Evolutionary conservation across 64 coral and sea anemone genomes (phyloP).

Genomic region (Montipora foliosa): DNA sequence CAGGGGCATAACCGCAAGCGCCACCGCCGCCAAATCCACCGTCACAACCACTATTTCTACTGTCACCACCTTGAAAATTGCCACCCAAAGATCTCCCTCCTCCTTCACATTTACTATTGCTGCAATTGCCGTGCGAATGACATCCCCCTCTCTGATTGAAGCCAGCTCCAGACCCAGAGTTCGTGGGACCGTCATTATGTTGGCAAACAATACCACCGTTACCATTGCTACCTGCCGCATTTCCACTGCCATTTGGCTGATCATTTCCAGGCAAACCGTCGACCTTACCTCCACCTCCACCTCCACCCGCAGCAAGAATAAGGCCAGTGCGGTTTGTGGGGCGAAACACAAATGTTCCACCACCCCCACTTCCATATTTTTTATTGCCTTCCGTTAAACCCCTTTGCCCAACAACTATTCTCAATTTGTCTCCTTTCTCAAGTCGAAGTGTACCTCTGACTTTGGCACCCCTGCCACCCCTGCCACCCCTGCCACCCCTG

Average conservation of each 20-base stretch:
- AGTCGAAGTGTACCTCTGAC: slow-evolving; percentile 57
- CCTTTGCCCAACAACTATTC: slow-evolving; percentile 71
- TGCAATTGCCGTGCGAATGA: slow-evolving; percentile 1
- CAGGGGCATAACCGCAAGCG: slow-evolving; percentile 33
- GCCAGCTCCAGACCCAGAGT: slow-evolving; percentile 54
- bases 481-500: slow-evolving; percentile 64
- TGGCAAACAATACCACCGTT: slow-evolving; percentile 15
- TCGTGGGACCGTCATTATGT: rapidly evolving
- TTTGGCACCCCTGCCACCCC: slow-evolving; percentile 69
- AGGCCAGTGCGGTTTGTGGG: neutral
- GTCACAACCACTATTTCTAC: neutral
- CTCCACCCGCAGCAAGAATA: slow-evolving; percentile 66
- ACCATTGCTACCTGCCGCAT: slow-evolving; percentile 1
- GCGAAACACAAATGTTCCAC: slow-evolving; percentile 68
- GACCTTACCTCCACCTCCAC: slow-evolving; percentile 63
- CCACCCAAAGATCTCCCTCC: slow-evolving; percentile 37
- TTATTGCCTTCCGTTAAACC: neutral
- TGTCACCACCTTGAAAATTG: slow-evolving; percentile 29
- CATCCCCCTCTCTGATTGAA: slow-evolving; percentile 42
- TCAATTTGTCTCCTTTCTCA: slow-evolving; percentile 40
- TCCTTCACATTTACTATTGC: neutral
- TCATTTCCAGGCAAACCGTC: slow-evolving; percentile 35
- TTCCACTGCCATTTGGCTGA: slow-evolving; percentile 39
- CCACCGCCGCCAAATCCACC: slow-evolving; percentile 91
- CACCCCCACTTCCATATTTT: slow-evolving; percentile 62